Conservation (phyloP, 2,888 invertebrate species). For the Amphipoea oculea region DNA sequence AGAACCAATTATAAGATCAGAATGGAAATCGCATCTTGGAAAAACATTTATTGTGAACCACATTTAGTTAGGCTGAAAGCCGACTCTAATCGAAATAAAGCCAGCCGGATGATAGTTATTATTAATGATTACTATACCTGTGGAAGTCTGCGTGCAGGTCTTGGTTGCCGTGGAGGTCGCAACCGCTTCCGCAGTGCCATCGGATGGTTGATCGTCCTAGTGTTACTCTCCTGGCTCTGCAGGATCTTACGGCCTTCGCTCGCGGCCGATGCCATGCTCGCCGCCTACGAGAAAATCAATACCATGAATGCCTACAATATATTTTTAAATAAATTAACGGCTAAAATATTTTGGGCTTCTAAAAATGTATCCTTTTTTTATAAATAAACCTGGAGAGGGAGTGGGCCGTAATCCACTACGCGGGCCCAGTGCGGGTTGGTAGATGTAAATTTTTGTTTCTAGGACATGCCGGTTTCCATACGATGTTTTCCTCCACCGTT, state of each 20-base stretch:
- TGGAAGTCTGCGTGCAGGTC: conserved; percentile 86
- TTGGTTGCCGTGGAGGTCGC: conserved; percentile 82
- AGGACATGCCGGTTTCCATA: too few relatives aligned
- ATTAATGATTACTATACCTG: conserved; percentile 87
- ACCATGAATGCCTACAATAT: neutral
- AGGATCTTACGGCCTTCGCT: conserved; percentile 87
- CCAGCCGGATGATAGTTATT: too few relatives aligned
- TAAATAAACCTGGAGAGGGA: too few relatives aligned
- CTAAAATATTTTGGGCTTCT: neutral
- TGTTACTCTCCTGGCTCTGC: conserved; percentile 86
- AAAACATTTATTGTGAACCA: neutral
- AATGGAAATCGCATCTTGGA: neutral
- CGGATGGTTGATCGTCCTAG: conserved; percentile 86
- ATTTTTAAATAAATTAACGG: too few relatives aligned
- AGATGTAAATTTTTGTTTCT: neutral
- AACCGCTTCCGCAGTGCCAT: conserved; percentile 86
- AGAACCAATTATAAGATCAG: neutral
- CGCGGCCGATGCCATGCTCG: conserved; percentile 91
- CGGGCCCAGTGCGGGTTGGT: neutral
- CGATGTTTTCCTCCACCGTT: neutral
- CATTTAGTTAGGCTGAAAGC: neutral
- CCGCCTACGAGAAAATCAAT: conserved; percentile 80
- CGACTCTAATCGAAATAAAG: neutral
- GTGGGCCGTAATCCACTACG: too few relatives aligned
- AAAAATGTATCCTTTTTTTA: too few relatives aligned